phyloP scores from a whole-genome alignment of 2,888 invertebrate genomes.

The Calameuta pallipes region DNA sequence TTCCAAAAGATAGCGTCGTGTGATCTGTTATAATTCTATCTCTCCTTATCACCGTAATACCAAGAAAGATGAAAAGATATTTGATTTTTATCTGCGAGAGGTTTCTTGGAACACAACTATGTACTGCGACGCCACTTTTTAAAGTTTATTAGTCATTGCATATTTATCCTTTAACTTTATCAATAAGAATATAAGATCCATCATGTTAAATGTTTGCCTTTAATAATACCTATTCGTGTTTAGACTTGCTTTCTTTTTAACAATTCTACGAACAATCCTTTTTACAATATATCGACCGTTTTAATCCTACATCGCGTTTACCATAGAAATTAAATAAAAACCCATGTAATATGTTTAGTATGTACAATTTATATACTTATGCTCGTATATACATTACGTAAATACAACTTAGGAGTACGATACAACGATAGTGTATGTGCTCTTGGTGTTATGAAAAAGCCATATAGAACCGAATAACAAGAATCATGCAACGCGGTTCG shows the following conservation, averaged over 20 bases:
- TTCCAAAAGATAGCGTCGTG: not conserved
- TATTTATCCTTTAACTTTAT: not conserved
- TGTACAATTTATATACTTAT: conserved; percentile 30
- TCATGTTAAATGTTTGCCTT: not conserved
- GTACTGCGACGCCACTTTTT: not conserved
- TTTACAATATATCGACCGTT: not conserved
- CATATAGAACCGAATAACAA: not conserved
- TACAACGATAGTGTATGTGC: not conserved
- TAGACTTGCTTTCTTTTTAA: not conserved
- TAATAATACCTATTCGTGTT: not conserved
- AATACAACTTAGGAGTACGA: conserved; percentile 17
- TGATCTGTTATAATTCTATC: not conserved
- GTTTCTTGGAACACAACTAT: not conserved
- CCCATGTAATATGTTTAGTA: conserved; percentile 11
- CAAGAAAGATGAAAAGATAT: not conserved
- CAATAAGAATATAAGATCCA: not conserved
- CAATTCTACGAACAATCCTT: not conserved
- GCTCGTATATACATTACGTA: conserved; percentile 29
- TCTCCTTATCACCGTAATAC: not conserved
- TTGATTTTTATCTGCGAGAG: not conserved
- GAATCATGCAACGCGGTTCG: not conserved
- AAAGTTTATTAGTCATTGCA: not conserved
- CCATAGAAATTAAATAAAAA: not conserved
- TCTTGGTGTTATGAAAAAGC: not conserved
- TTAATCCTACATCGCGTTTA: not conserved